Conservation (phyloP, 2,888 invertebrate genomes). For the Lasius platythorax region DNA sequence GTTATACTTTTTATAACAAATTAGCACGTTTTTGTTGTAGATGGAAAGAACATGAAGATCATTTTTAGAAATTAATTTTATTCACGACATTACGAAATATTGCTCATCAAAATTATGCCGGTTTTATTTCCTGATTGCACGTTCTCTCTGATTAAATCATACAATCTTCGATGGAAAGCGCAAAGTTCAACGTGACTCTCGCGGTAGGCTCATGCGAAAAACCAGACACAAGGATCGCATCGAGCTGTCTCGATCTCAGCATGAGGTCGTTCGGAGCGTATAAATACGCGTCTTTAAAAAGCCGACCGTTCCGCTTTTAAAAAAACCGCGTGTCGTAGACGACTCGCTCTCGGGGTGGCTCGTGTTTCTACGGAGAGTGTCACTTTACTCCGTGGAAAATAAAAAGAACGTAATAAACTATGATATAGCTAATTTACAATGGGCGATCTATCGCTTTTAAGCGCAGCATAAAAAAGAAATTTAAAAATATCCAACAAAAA, state of each 20-base stretch:
- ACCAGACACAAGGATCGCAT: slow-evolving; percentile 62
- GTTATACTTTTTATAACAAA: background rate
- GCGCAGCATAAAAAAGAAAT: background rate
- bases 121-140: background rate
- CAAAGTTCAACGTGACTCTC: slow-evolving; percentile 14
- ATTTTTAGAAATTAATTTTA: background rate
- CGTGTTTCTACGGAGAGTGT: slow-evolving; percentile 21
- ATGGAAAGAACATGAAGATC: background rate
- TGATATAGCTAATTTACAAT: background rate
- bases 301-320: slow-evolving; percentile 55
- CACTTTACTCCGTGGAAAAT: background rate
- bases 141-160: background rate
- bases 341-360: slow-evolving; percentile 12
- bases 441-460: background rate
- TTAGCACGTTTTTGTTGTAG: background rate
- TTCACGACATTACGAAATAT: background rate
- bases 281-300: slow-evolving; percentile 57
- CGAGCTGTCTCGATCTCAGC: slow-evolving; percentile 62
- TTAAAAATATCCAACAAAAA: background rate
- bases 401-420: background rate
- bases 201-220: slow-evolving; percentile 46
- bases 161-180: background rate
- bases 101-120: background rate
- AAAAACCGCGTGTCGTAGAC: slow-evolving; percentile 44
- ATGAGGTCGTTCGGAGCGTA: slow-evolving; percentile 65